phyloP scores from a whole-genome alignment of 1,140 invertebrate genomes.

The Penaeus chinensis region DNA sequence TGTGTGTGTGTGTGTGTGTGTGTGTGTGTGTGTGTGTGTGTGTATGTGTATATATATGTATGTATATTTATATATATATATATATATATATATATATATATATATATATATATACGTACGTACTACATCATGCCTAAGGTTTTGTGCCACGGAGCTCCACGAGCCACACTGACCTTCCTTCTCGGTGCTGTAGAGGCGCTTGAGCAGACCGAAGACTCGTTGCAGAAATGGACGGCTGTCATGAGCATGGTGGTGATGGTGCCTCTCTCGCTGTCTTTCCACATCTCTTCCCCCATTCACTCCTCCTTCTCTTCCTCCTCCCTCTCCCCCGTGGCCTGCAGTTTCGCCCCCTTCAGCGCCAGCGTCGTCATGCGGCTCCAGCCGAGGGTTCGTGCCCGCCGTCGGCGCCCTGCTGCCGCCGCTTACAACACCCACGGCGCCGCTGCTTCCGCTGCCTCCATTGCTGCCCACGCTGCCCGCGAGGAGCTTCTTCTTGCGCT shows the following conservation, averaged over 20 bases:
- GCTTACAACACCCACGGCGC: neutral
- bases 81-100: too few species aligned
- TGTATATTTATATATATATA: too few species aligned
- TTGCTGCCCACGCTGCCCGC: neutral
- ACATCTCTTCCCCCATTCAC: neutral
- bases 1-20: too few species aligned
- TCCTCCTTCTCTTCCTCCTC: slow-evolving; percentile 7
- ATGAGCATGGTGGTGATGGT: neutral
- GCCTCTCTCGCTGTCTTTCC: neutral
- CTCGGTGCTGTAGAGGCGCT: slow-evolving; percentile 5
- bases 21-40: too few species aligned
- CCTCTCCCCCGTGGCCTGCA: neutral
- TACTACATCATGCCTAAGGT: too few species aligned
- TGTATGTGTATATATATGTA: too few species aligned
- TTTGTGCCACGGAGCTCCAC: too few species aligned
- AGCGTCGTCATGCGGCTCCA: neutral
- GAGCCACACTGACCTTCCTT: neutral
- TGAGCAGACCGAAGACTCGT: neutral
- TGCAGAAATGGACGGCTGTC: slow-evolving; percentile 8
- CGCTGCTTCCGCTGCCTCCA: neutral
- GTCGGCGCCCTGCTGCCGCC: neutral
- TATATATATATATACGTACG: too few species aligned
- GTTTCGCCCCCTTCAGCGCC: neutral
- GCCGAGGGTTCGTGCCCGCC: neutral
- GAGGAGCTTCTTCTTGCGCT: slow-evolving; percentile 9